Conservation (phyloP, 2,797 vertebrate species). For the Tympanoctomys barrerae region DNA sequence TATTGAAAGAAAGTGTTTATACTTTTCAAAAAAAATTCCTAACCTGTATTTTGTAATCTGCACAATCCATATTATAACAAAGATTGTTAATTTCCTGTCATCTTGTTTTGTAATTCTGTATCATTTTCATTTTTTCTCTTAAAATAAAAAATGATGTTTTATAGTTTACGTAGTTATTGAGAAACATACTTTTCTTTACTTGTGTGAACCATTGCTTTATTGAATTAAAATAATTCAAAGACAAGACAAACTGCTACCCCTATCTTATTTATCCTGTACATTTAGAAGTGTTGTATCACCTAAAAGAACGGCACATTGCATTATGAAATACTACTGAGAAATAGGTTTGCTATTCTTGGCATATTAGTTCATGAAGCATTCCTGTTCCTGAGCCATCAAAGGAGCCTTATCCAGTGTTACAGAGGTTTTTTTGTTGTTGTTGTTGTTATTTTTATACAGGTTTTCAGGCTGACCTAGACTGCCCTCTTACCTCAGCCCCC, state of each 20-base stretch:
- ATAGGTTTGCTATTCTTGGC: neutral
- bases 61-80: no score
- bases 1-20: no score
- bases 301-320: neutral
- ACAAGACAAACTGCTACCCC: neutral
- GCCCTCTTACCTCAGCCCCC: no score
- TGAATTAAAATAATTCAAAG: neutral
- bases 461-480: no score
- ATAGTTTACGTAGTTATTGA: neutral
- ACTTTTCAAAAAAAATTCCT: no score
- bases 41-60: no score
- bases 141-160: neutral
- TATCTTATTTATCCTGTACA: neutral
- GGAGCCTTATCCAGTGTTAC: accelerated
- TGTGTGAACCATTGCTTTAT: neutral
- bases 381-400: no score
- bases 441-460: no score
- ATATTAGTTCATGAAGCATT: neutral
- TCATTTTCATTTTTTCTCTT: no score
- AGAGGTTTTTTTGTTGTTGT: no score
- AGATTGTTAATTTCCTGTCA: no score
- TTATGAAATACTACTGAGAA: neutral
- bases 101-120: no score
- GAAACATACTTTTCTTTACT: neutral
- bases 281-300: neutral